These are phyloP conservation scores for Pristionchus japonicus DNA, from an alignment of 2,888 invertebrate species.

Conservation along the genomic window DNA sequence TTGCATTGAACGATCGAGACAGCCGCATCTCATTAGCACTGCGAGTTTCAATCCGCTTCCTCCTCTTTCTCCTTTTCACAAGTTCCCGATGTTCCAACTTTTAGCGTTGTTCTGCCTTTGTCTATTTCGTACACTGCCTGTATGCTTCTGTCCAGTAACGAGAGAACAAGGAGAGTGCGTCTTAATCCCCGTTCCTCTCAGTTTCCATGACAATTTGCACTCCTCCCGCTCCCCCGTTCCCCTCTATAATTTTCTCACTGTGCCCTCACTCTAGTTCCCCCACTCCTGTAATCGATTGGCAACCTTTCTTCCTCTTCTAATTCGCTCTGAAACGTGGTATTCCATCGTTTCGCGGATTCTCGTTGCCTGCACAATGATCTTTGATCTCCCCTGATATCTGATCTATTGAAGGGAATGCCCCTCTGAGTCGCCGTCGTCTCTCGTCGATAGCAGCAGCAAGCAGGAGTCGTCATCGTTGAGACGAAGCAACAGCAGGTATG, in stretches of 20 bases:
- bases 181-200: background rate
- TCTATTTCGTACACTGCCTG: too few relatives aligned
- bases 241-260: background rate
- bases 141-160: too few relatives aligned
- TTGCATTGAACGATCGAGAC: background rate
- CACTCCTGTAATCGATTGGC: background rate
- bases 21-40: conserved; percentile 25
- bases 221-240: background rate
- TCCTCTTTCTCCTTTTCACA: background rate
- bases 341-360: background rate
- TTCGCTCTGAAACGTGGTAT: background rate
- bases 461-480: background rate
- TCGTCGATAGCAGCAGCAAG: background rate
- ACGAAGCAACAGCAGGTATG: background rate
- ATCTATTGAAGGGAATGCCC: background rate
- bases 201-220: background rate
- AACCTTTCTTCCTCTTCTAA: background rate
- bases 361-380: background rate
- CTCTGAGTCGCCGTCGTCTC: conserved; percentile 14
- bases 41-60: background rate
- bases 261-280: background rate
- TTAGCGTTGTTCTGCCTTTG: background rate
- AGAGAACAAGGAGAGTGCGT: background rate
- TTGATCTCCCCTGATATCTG: background rate
- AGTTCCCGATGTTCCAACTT: background rate